A percentile compares a stretch with the other conserved stretches of the same genome.
Evolutionary conservation across 2,113 vertebrate species (phyloP).

Genomic region (Epinephelus lanceolatus): DNA sequence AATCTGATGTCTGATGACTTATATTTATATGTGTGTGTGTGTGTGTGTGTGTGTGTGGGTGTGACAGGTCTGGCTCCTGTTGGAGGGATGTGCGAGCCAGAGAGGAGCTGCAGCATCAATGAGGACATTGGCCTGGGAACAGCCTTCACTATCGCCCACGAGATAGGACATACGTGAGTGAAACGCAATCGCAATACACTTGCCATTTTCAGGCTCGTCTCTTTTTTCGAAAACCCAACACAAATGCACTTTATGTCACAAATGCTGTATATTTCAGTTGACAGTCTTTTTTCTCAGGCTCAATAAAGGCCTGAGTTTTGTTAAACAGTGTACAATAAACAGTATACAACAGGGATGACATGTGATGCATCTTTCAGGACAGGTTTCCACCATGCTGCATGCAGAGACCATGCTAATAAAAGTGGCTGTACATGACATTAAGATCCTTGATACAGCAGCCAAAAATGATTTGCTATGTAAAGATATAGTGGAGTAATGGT

Average conservation of each 20-base stretch:
- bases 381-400: neutral
- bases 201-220: neutral
- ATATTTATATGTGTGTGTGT: neutral
- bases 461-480: too few relatives aligned
- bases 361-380: neutral
- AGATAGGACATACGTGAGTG: constrained; percentile 99
- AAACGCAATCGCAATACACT: neutral
- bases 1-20: neutral
- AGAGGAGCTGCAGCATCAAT: constrained; percentile 98
- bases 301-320: neutral
- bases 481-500: too few relatives aligned
- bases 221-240: neutral
- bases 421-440: too few relatives aligned
- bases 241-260: neutral
- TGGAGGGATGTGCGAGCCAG: constrained; percentile 97
- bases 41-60: constrained; percentile 13
- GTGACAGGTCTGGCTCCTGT: constrained; percentile 93
- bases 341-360: neutral
- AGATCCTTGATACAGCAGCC: too few relatives aligned
- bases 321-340: neutral
- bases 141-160: constrained; percentile 98
- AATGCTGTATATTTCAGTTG: neutral
- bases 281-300: neutral
- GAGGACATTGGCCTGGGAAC: constrained; percentile 98
- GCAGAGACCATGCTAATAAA: neutral